These are phyloP conservation scores for Psophia crepitans DNA, from an alignment of 2,113 vertebrate genomes.

Conservation along the genomic window DNA sequence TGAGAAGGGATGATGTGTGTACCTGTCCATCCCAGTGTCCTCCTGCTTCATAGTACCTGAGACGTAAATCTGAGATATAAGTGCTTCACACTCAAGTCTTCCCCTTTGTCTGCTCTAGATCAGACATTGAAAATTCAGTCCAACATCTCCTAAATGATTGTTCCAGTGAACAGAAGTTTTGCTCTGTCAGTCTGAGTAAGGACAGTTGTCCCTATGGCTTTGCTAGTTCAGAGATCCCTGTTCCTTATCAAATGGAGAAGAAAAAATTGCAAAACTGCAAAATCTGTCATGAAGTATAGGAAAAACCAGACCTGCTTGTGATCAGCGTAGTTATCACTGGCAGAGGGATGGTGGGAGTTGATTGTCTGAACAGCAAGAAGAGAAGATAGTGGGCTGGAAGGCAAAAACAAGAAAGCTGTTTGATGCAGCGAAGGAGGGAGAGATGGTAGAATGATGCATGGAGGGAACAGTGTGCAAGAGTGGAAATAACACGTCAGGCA, in stretches of 20 bases:
- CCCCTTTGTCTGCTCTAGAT: neutral
- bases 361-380: neutral
- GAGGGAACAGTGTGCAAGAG: neutral
- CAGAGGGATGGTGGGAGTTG: slow-evolving; percentile 36
- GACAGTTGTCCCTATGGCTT: neutral
- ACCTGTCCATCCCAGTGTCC: neutral
- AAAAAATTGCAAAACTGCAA: neutral
- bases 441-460: neutral
- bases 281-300: neutral
- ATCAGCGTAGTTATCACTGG: neutral
- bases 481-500: neutral
- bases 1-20: neutral
- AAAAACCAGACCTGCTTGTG: neutral
- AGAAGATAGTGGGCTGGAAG: neutral
- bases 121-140: neutral
- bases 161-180: neutral
- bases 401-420: neutral
- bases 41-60: neutral
- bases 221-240: neutral
- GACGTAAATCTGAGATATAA: neutral
- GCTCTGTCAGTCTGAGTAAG: neutral
- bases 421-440: neutral
- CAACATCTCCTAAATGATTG: neutral
- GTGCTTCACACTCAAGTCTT: neutral
- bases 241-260: neutral